These are phyloP conservation scores for Zaprionus vittiger DNA, from an alignment of 1,140 invertebrate genomes.

Conservation along the genomic window DNA sequence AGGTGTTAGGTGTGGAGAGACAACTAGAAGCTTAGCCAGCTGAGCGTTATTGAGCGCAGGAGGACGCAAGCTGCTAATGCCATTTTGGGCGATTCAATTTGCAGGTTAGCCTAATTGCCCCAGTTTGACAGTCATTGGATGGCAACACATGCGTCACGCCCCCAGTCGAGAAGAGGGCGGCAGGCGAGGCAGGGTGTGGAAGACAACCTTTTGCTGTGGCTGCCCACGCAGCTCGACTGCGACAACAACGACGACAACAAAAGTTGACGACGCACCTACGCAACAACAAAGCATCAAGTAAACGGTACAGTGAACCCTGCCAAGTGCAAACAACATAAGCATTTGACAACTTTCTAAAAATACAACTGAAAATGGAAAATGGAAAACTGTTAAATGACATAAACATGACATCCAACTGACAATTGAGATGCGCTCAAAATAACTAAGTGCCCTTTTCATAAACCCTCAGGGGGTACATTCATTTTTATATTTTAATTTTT, in stretches of 20 bases:
- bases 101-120: not conserved
- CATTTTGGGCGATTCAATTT: slow-evolving; percentile 28
- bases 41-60: not conserved
- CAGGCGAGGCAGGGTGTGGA: not conserved
- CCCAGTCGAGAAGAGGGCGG: not conserved
- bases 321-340: not conserved
- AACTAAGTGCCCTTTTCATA: too few relatives aligned
- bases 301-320: slow-evolving; percentile 1
- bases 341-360: not conserved
- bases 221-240: slow-evolving; percentile 34
- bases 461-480: too few relatives aligned
- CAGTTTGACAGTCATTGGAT: slow-evolving; percentile 21
- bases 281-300: slow-evolving; percentile 17
- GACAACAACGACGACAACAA: slow-evolving; percentile 14
- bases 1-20: not conserved
- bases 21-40: slow-evolving; percentile 11
- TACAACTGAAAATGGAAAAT: not conserved
- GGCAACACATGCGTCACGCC: not conserved
- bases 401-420: not conserved
- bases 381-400: slow-evolving; percentile 3
- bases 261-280: slow-evolving; percentile 35
- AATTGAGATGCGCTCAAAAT: not conserved
- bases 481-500: too few relatives aligned
- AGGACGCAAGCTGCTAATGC: not conserved
- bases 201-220: slow-evolving; percentile 21